A percentile compares a stretch with the other conserved stretches of the same genome.
phyloP scores from a whole-genome alignment of 2,113 vertebrate genomes.

The Vidua macroura region DNA sequence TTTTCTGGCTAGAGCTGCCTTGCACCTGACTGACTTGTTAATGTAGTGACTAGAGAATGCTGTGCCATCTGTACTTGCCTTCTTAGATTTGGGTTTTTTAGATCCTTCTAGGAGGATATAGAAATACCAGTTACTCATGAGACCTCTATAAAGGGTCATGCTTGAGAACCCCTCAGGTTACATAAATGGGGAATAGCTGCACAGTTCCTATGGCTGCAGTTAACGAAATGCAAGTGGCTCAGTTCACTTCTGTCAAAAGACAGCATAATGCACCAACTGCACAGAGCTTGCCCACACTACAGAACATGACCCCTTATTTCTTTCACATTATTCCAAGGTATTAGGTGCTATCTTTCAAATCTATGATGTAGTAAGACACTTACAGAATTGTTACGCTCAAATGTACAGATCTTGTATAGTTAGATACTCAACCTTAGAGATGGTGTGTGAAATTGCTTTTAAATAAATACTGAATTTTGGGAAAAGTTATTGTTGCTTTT shows the following conservation, averaged over 20 bases:
- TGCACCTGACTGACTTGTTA: background rate
- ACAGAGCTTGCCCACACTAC: background rate
- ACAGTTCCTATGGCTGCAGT: background rate
- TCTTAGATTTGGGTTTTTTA: background rate
- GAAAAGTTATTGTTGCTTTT: background rate
- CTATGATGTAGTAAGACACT: background rate
- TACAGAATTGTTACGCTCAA: background rate
- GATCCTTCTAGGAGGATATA: background rate
- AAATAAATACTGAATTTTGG: background rate
- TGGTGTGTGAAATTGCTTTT: background rate
- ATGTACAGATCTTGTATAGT: background rate
- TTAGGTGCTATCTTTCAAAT: background rate
- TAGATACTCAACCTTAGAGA: background rate
- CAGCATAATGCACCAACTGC: background rate
- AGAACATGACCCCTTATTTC: background rate
- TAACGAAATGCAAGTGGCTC: background rate
- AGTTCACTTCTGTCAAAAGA: background rate
- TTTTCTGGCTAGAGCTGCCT: background rate
- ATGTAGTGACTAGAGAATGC: background rate
- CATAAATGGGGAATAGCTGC: background rate
- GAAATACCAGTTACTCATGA: background rate
- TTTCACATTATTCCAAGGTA: background rate
- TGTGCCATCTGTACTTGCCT: background rate
- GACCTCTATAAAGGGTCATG: background rate
- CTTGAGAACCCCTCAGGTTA: fast-evolving